phyloP scores from a whole-genome alignment of 1,140 invertebrate species.

The Cotesia glomerata region DNA sequence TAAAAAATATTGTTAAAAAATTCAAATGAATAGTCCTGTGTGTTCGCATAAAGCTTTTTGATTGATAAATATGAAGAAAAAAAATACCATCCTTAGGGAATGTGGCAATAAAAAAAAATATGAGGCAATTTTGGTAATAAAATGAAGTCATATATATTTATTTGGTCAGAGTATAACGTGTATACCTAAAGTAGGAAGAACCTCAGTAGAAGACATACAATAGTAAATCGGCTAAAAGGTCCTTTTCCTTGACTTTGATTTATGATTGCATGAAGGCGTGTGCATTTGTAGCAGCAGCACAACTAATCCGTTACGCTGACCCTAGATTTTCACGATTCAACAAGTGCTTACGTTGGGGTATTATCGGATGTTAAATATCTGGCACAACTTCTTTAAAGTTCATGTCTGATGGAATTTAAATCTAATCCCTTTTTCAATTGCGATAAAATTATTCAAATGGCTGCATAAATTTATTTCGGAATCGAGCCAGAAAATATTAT shows the following conservation, averaged over 20 bases:
- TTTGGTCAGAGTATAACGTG: too few species aligned
- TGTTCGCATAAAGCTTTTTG: too few species aligned
- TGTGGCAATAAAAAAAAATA: too few species aligned
- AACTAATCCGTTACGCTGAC: slow-evolving; percentile 54
- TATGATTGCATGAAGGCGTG: slow-evolving; percentile 53
- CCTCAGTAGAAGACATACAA: neutral
- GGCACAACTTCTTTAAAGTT: slow-evolving; percentile 35
- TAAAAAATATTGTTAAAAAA: too few species aligned
- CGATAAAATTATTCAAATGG: neutral
- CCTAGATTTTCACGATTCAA: slow-evolving; percentile 56
- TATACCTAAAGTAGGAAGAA: too few species aligned
- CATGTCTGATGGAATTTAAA: slow-evolving; percentile 35
- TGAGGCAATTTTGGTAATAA: too few species aligned
- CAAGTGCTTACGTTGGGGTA: slow-evolving; percentile 52
- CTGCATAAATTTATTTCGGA: too few species aligned
- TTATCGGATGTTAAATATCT: slow-evolving; percentile 38
- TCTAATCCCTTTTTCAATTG: slow-evolving; percentile 10
- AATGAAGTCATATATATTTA: too few species aligned
- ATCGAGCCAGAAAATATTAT: neutral
- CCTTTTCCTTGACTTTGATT: slow-evolving; percentile 55
- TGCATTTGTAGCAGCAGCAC: slow-evolving; percentile 37
- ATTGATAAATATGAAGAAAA: too few species aligned
- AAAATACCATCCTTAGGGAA: too few species aligned
- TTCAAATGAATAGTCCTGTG: too few species aligned
- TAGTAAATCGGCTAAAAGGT: slow-evolving; percentile 4